These are phyloP conservation scores for cattle (Bos taurus) DNA, from an alignment of 2,113 vertebrate species.

Conservation along the genomic window ARS-UCD2.0 NC_037330.1:100088001-100088500, in stretches of 20 bases:
- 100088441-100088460: background rate
- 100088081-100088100: background rate
- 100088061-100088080: background rate
- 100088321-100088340: background rate
- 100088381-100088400: background rate
- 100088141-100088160: background rate
- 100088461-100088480: background rate
- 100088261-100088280: conserved; percentile 10
- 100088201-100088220: background rate
- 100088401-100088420: background rate
- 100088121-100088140: background rate
- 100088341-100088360: background rate
- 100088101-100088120: background rate
- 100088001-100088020: background rate
- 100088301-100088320: background rate
- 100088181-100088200: background rate
- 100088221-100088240: background rate
- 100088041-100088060: background rate
- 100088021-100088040: background rate
- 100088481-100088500: background rate
- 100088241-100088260: background rate
- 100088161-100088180: background rate
- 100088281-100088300: background rate
- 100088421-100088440: too few relatives aligned
- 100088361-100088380: background rate